These are phyloP conservation scores for Lasioglossum morio DNA, from an alignment of 2,888 invertebrate species.

Conservation along the genomic window DNA sequence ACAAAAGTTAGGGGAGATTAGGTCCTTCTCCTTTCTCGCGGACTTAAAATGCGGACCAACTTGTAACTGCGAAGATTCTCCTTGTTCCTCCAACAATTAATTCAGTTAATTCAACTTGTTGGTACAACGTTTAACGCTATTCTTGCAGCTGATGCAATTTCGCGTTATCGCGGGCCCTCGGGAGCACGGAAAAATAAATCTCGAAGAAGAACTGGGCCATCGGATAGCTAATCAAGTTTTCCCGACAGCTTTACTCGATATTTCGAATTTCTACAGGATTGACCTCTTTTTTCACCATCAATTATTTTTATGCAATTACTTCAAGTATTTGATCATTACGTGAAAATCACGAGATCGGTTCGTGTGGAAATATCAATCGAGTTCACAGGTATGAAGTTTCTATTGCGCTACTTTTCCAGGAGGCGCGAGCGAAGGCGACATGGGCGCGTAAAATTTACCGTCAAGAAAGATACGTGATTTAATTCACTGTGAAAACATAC, in stretches of 20 bases:
- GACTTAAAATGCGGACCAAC: constrained; percentile 34
- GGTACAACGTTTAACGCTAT: constrained; percentile 9
- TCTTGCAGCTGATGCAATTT: not conserved
- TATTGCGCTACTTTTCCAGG: not conserved
- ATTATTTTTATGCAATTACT: too few relatives aligned
- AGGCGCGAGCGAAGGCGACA: not conserved
- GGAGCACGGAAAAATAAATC: not conserved
- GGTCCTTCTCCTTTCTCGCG: constrained; percentile 18
- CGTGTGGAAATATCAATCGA: not conserved
- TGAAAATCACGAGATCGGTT: too few relatives aligned
- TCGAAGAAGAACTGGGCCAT: not conserved
- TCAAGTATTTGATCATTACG: too few relatives aligned
- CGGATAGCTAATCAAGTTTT: not conserved
- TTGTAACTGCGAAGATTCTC: constrained; percentile 22
- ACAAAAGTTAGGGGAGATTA: constrained; percentile 46
- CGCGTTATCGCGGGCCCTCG: not conserved
- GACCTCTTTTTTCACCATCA: not conserved
- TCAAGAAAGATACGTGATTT: constrained; percentile 21
- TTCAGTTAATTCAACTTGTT: constrained; percentile 55
- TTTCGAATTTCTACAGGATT: not conserved
- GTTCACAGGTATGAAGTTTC: not conserved
- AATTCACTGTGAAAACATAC: not conserved
- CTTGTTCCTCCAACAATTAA: constrained; percentile 23
- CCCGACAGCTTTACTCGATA: not conserved
- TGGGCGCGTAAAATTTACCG: constrained; percentile 3